These are phyloP conservation scores for Chinchilla lanigera DNA, from an alignment of 2,113 vertebrate genomes.

Conservation along the genomic window DNA sequence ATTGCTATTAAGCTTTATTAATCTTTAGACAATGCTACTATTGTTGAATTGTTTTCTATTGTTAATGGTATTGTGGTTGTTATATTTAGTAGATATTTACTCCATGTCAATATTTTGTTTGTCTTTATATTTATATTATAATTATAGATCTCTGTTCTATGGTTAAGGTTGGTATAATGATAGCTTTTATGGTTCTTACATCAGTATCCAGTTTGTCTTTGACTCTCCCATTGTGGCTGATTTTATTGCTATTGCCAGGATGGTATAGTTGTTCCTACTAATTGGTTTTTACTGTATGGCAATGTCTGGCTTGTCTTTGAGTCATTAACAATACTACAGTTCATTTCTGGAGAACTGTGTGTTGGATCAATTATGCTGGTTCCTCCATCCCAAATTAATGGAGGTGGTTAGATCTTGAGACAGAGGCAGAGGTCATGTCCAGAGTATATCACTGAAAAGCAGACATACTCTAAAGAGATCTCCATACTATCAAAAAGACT, in stretches of 20 bases:
- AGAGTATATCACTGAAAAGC: neutral
- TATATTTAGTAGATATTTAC: neutral
- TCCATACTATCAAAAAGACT: neutral
- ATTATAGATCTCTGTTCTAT: neutral
- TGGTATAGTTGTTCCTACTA: too few species aligned
- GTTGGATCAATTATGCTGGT: neutral
- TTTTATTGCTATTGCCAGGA: too few species aligned
- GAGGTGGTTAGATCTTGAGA: neutral
- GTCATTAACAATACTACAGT: neutral
- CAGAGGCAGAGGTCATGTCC: neutral
- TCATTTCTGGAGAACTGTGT: neutral
- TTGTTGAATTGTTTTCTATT: neutral
- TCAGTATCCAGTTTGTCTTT: too few species aligned
- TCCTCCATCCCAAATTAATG: neutral
- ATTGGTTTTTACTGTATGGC: too few species aligned
- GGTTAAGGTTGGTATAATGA: neutral
- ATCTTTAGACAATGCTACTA: neutral
- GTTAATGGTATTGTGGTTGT: neutral
- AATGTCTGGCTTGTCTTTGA: too few species aligned
- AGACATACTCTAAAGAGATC: neutral
- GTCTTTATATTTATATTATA: neutral
- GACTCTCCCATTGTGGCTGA: too few species aligned
- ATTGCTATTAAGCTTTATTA: neutral
- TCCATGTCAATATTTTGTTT: neutral
- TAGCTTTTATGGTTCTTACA: too few species aligned